phyloP scores from a whole-genome alignment of 1,140 invertebrate genomes.

The Camponotus floridanus region DNA sequence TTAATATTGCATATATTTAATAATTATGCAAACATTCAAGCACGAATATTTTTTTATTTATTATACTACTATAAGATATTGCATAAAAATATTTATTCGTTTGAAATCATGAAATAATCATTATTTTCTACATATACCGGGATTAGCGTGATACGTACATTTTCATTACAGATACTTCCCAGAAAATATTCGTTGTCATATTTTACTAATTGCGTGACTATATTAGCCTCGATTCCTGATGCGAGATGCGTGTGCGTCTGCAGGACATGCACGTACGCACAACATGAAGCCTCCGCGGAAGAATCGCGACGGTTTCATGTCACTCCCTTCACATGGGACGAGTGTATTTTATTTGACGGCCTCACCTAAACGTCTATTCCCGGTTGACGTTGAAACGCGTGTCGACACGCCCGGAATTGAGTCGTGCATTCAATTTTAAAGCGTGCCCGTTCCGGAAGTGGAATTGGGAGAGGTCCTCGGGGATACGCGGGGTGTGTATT shows the following conservation, averaged over 20 bases:
- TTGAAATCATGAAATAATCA: slow-evolving; percentile 33
- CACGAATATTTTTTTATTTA: not conserved
- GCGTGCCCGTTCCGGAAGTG: slow-evolving; percentile 39
- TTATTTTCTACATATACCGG: slow-evolving; percentile 35
- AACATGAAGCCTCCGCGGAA: slow-evolving; percentile 49
- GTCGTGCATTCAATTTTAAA: slow-evolving; percentile 79
- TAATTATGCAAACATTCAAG: not conserved
- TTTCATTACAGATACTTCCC: slow-evolving; percentile 31
- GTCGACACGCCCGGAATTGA: slow-evolving; percentile 82
- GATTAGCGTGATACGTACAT: slow-evolving; percentile 52
- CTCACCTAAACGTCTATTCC: slow-evolving; percentile 78
- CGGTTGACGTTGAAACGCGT: slow-evolving; percentile 74
- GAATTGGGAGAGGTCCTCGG: slow-evolving; percentile 54
- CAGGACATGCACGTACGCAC: slow-evolving; percentile 54
- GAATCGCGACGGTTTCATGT: slow-evolving; percentile 72
- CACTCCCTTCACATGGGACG: slow-evolving; percentile 73
- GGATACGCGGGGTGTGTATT: slow-evolving; percentile 31
- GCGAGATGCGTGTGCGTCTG: slow-evolving; percentile 47
- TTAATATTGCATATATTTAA: not conserved
- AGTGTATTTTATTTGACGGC: slow-evolving; percentile 77
- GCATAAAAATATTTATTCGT: slow-evolving; percentile 4
- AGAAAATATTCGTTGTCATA: slow-evolving; percentile 54
- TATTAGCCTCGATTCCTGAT: slow-evolving; percentile 43
- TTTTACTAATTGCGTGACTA: slow-evolving; percentile 61
- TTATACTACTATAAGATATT: no score